Percentiles rank a stretch among this genome's conserved stretches.
Evolutionary conservation across 2,888 invertebrate genomes (phyloP).

Genomic region (Chalcosyrphus nemorum): DNA sequence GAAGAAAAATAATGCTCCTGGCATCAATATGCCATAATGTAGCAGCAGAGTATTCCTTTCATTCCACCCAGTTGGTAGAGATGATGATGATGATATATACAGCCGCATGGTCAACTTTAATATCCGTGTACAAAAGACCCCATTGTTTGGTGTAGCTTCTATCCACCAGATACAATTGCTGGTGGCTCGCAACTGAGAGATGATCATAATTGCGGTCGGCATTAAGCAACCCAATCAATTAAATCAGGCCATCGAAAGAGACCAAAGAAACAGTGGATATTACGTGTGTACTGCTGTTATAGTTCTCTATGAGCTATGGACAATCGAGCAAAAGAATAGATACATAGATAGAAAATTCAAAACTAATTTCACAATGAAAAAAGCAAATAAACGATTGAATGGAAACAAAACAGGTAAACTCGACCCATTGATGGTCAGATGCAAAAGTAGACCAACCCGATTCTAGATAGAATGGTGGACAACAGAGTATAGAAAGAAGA

Average conservation of each 20-base stretch:
- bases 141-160: slow-evolving; percentile 33
- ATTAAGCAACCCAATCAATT: slow-evolving; percentile 71
- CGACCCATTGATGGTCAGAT: slow-evolving; percentile 8
- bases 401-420: neutral
- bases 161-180: slow-evolving; percentile 7
- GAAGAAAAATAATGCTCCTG: slow-evolving; percentile 24
- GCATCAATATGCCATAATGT: slow-evolving; percentile 35
- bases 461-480: neutral
- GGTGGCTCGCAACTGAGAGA: slow-evolving; percentile 47
- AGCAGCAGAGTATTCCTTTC: slow-evolving; percentile 14
- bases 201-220: slow-evolving; percentile 62
- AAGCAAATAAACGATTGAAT: slow-evolving; percentile 33
- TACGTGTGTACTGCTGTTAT: neutral
- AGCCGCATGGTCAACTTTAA: slow-evolving; percentile 23
- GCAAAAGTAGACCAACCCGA: neutral
- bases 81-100: slow-evolving; percentile 44
- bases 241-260: slow-evolving; percentile 65
- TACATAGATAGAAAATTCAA: slow-evolving; percentile 42
- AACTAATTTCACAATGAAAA: slow-evolving; percentile 48
- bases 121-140: slow-evolving; percentile 50
- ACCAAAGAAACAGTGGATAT: slow-evolving; percentile 18
- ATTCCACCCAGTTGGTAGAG: neutral
- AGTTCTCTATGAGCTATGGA: slow-evolving; percentile 14
- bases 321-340: neutral
- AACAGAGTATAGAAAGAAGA: neutral